Conservation (phyloP, 2,888 invertebrate species). For the Apodemia hepburni region DNA sequence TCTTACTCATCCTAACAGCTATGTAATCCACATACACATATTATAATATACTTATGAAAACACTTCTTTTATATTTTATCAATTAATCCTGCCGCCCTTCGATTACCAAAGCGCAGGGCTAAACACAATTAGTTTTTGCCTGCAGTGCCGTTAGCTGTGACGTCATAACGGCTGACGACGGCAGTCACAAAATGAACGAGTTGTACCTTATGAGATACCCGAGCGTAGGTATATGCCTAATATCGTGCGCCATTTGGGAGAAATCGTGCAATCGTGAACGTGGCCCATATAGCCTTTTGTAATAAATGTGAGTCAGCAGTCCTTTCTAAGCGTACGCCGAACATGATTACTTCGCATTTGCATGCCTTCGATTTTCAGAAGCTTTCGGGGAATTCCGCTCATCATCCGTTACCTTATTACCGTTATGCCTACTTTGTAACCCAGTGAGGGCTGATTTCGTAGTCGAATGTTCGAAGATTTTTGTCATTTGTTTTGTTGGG, state of each 20-base stretch:
- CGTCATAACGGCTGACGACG: too few relatives aligned
- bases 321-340: conserved; percentile 3
- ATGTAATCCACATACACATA: too few relatives aligned
- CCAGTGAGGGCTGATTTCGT: neutral
- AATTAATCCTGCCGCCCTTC: too few relatives aligned
- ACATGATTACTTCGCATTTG: neutral
- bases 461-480: neutral
- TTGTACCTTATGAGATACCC: neutral
- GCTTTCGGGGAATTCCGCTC: neutral
- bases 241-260: conserved; percentile 3
- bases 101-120: too few relatives aligned
- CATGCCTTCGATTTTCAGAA: conserved; percentile 9
- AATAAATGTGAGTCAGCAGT: conserved; percentile 7
- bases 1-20: too few relatives aligned
- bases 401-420: neutral
- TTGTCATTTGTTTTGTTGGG: neutral
- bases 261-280: neutral
- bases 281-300: conserved; percentile 10
- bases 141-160: too few relatives aligned
- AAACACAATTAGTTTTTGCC: too few relatives aligned
- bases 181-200: too few relatives aligned
- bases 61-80: too few relatives aligned
- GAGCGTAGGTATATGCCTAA: neutral
- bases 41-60: too few relatives aligned
- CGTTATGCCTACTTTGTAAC: neutral